A percentile compares a stretch with the other conserved stretches of the same genome.
Evolutionary conservation across 2,797 vertebrate genomes (phyloP).

Genomic region (Delichon dasypus): DNA sequence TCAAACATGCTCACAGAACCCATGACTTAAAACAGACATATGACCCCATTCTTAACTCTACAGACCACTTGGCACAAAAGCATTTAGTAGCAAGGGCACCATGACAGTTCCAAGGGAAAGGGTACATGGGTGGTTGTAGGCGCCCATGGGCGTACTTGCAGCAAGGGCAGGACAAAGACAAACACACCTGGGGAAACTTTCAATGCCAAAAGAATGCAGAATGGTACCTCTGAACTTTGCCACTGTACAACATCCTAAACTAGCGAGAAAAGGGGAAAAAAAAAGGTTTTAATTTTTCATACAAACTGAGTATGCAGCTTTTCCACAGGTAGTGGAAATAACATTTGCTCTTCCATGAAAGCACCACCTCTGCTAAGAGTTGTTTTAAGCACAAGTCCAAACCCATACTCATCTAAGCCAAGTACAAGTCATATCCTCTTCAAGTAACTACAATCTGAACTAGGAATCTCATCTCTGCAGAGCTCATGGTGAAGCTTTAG

Average conservation of each 20-base stretch:
- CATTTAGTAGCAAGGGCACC: background rate
- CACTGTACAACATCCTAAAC: background rate
- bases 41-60: background rate
- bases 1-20: background rate
- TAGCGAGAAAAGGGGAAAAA: background rate
- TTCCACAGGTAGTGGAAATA: constrained; percentile 1
- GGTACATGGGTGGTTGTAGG: background rate
- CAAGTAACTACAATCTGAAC: background rate
- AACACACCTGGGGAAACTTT: background rate
- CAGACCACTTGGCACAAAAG: background rate
- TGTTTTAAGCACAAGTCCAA: background rate
- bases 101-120: background rate
- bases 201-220: background rate
- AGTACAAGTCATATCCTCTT: background rate
- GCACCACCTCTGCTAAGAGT: background rate
- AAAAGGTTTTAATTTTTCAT: background rate
- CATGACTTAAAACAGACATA: background rate
- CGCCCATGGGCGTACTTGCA: background rate
- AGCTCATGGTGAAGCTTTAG: background rate
- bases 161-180: background rate
- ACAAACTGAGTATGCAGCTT: background rate
- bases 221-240: background rate
- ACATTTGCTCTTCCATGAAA: background rate
- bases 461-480: background rate
- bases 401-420: background rate